Evolutionary conservation across 2,797 vertebrate species (phyloP).

Genomic region (Cyclopterus lumpus): DNA sequence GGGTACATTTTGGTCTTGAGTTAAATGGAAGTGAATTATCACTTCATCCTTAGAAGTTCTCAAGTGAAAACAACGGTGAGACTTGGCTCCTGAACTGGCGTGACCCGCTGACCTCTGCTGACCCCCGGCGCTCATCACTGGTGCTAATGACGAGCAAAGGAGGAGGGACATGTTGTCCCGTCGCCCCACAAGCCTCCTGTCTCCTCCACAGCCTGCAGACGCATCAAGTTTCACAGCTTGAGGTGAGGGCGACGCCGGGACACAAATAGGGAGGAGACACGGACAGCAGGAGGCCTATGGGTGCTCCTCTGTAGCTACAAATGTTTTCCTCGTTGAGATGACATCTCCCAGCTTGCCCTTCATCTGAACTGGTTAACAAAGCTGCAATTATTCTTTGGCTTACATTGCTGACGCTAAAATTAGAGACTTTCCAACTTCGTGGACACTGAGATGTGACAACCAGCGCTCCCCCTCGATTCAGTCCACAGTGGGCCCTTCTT

Average conservation of each 20-base stretch:
- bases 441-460: slow-evolving; percentile 20
- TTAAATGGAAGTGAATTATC: background rate
- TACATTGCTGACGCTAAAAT: slow-evolving; percentile 18
- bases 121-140: slow-evolving; percentile 65
- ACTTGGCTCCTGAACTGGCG: slow-evolving; percentile 45
- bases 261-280: background rate
- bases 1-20: background rate
- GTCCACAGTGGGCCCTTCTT: background rate
- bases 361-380: slow-evolving; percentile 26
- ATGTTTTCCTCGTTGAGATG: slow-evolving; percentile 9
- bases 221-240: slow-evolving; percentile 65
- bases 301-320: background rate
- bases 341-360: slow-evolving; percentile 14
- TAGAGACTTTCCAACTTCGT: slow-evolving; percentile 8
- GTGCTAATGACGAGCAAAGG: slow-evolving; percentile 75
- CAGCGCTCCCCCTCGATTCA: background rate
- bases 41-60: background rate
- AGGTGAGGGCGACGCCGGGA: slow-evolving; percentile 37
- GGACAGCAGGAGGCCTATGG: background rate
- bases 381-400: slow-evolving; percentile 38
- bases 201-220: slow-evolving; percentile 27
- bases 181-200: slow-evolving; percentile 33
- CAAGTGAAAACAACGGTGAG: slow-evolving; percentile 23
- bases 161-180: slow-evolving; percentile 45
- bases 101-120: slow-evolving; percentile 67